Base-by-base conservation (phyloP, 2,888 invertebrate genomes). In the Serrognathus titanus region DNA sequence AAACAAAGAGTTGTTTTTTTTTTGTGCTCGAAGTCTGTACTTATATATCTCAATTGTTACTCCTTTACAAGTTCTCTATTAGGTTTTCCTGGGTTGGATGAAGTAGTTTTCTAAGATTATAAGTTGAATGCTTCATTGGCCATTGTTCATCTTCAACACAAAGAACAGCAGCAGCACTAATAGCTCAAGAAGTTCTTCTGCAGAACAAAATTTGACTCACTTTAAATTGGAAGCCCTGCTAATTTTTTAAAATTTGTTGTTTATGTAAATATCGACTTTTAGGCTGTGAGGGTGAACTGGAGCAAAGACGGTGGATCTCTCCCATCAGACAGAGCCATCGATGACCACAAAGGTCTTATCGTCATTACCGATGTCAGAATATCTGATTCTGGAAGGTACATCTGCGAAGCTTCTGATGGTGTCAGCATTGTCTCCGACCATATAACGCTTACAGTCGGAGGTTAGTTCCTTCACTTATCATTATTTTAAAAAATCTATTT, bases 361-460 rank as follows among this genome's bases (percentile, higher is more conserved):
- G 80, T 87, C 36, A 90, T 98, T 61, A 85, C 86, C 1, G 86
- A 92, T 70, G 83, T 94, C 0, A 85, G 87, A 74, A 81, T 84
- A 1, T 82, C 89, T 8, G 97, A 97, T 73, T 90, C 92, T 36
- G 97, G 97, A 41, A 83, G 85, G 55, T 97, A 97, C 75, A 83
- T 92, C 50, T 97, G 97, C 71, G 86, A 88, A 67, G 93, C 92
- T 0, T 83, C 82, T 57, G 92, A 92, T 71, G 90, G 89, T 16
- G 78, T 82, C 7, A 82, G 83, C 46, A 80, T 87, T 24, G 88
- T 82, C 41, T 84, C 86, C 51, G 87, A 88, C 59, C 79, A 82
- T 60, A 88, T 90, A 3, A 85, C 87, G 2, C 83, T 97, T 3
- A 86, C 84, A 66, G 91, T 97, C 51, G 88, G 89, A 53, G 58